Percentiles rank a stretch among this genome's conserved stretches.
phyloP scores from a whole-genome alignment of 2,797 vertebrate species.

The Poecilia velifera region DNA sequence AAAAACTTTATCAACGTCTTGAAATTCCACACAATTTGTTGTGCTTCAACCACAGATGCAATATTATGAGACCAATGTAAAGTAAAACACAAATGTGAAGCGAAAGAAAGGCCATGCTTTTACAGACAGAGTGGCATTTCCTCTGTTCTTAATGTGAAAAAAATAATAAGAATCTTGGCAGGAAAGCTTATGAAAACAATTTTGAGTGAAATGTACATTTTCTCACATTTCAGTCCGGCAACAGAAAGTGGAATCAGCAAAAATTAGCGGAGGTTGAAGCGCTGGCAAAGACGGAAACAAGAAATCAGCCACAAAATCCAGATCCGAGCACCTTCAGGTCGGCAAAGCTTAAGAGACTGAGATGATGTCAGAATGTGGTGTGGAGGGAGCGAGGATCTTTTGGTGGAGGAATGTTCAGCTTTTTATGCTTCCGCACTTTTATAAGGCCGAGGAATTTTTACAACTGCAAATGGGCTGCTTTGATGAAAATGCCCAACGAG shows the following conservation, averaged over 20 bases:
- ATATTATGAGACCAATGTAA: not conserved
- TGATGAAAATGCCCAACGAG: not conserved
- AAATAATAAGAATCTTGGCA: not conserved
- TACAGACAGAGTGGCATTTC: not conserved
- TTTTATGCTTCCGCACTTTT: constrained; percentile 8
- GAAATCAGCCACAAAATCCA: not conserved
- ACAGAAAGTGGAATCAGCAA: not conserved
- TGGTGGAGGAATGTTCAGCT: not conserved
- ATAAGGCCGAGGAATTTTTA: not conserved
- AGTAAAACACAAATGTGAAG: not conserved
- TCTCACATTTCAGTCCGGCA: not conserved
- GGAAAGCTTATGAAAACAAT: not conserved
- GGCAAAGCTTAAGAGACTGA: not conserved
- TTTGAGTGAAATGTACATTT: not conserved
- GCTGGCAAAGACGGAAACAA: not conserved
- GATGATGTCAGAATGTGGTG: not conserved
- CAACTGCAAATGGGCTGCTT: not conserved
- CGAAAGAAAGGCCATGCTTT: not conserved
- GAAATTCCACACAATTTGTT: not conserved
- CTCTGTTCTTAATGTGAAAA: not conserved
- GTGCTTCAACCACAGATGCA: not conserved
- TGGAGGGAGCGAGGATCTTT: not conserved
- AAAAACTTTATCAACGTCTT: not conserved
- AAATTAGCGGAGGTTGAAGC: no score
- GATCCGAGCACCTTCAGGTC: not conserved